phyloP scores from a whole-genome alignment of 2,888 invertebrate genomes.

The Drosophila rellima region DNA sequence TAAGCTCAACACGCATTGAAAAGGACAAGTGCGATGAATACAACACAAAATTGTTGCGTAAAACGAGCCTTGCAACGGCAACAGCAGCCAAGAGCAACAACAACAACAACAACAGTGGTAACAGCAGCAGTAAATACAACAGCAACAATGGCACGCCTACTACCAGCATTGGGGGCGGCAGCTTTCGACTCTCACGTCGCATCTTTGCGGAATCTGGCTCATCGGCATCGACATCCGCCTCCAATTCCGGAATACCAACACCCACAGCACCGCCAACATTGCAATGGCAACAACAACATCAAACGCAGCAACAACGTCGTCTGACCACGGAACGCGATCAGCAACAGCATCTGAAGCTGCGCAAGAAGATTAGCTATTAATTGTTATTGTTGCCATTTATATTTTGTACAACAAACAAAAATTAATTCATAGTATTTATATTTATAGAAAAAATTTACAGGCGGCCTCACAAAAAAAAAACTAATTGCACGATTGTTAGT shows the following conservation, averaged over 20 bases:
- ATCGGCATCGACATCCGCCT: constrained; percentile 77
- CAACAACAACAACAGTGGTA: constrained; percentile 42
- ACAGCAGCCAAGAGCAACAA: constrained; percentile 56
- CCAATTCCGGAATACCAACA: constrained; percentile 81
- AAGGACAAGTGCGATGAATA: constrained; percentile 86
- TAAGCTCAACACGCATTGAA: constrained; percentile 85
- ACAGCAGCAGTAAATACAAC: constrained; percentile 33
- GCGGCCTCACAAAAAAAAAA: constrained; percentile 4
- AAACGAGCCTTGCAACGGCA: constrained; percentile 71
- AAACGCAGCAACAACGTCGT: constrained; percentile 49
- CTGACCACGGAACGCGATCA: constrained; percentile 47
- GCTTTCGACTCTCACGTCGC: constrained; percentile 69
- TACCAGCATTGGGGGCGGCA: constrained; percentile 49
- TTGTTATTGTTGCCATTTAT: constrained; percentile 36
- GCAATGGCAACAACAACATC: constrained; percentile 62
- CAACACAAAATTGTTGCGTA: constrained; percentile 84
- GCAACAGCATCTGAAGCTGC: constrained; percentile 81
- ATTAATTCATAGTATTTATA: constrained; percentile 26
- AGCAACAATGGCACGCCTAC: constrained; percentile 43
- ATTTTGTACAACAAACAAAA: constrained; percentile 22
- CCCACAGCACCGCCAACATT: constrained; percentile 74
- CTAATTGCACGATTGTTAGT: constrained; percentile 16
- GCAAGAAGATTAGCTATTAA: constrained; percentile 85
- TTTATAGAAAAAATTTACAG: constrained; percentile 49
- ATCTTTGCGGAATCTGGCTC: constrained; percentile 65